Evolutionary conservation across 2,888 invertebrate species (phyloP), one percentile per base, ranked within the genome.

Genomic region (Amblyjoppa fuscipennis): DNA sequence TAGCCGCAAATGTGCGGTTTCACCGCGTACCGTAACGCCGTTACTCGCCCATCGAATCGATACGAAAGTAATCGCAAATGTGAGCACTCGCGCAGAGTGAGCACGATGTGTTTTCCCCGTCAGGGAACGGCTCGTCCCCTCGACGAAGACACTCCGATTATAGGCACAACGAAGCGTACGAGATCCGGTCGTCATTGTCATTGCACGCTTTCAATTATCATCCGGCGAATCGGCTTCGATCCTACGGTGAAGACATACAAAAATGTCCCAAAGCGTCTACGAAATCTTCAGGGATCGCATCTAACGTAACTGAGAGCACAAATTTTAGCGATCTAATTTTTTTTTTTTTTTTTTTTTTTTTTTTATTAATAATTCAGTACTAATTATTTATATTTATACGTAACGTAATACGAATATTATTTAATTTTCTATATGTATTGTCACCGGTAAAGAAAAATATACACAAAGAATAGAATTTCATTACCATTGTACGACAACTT

Each of bases 1-100:
- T 75, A 81, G 69, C 81, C 64, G 74, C 84, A 74, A 80, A 81
- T 85, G 81, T 82, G 59, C 45, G 45, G 45, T 64, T 68, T 76
- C 69, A 66, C 66, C 74, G 71, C 71, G 34, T 76, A 70, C 79
- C 51, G 20, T 70, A 20, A 56, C 4, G 45, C 59, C 71, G 73
- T 71, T 79, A 76, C 70, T 77, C 49, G 64, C 34, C 53, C 69
- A 64, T 34, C 61, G 80, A 45, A 87, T 88, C 88, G 83, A 88
- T 88, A 87, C 66, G 61, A 79, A 78, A 84, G 85, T 87, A 83
- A 87, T 87, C 87, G 86, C 85, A 81, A 88, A 85, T 83, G 75
- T 56, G 78, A 85, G 83, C 74, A 78, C 69, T 85, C 77, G 77
- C 45, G n/a, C 13, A n/a, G 16, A 6, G 61, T 16, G 81, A 73